phyloP scores from a whole-genome alignment of 2,113 vertebrate genomes.

The Mus spicilegus region DNA sequence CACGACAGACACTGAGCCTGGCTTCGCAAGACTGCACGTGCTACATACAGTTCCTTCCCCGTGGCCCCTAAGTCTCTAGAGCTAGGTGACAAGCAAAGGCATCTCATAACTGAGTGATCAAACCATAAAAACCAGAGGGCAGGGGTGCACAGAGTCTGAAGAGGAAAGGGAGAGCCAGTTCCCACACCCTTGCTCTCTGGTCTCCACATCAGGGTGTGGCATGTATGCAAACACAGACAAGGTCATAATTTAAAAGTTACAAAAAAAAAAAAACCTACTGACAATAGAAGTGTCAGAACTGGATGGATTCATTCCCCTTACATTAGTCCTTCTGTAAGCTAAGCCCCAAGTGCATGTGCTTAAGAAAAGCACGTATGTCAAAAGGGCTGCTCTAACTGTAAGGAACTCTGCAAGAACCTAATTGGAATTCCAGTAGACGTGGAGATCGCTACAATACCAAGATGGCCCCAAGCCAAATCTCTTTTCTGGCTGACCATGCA shows the following conservation, averaged over 20 bases:
- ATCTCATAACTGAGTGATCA: conserved; percentile 19
- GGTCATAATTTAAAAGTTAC: background rate
- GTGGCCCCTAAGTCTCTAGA: background rate
- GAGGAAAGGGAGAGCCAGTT: background rate
- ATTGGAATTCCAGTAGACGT: conserved; percentile 45
- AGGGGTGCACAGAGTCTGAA: background rate
- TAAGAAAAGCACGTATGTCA: conserved; percentile 54
- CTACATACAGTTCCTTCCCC: background rate
- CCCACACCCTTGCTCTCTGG: background rate
- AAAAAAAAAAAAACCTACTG: background rate
- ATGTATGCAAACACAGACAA: background rate
- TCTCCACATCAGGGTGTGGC: background rate
- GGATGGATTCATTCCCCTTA: background rate
- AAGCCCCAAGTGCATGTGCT: conserved; percentile 12
- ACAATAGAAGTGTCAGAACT: background rate
- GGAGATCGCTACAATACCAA: conserved; percentile 30
- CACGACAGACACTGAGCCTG: background rate
- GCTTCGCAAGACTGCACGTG: background rate
- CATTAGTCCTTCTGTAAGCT: background rate
- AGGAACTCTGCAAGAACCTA: conserved; percentile 59
- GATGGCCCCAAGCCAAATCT: conserved; percentile 64
- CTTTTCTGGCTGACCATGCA: conserved; percentile 79
- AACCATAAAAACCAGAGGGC: background rate
- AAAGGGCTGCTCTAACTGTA: conserved; percentile 46
- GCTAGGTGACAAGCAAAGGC: background rate